Percentiles rank a stretch among this genome's conserved stretches.
phyloP scores from a whole-genome alignment of 2,888 invertebrate species.

The Rhogogaster chlorosoma region DNA sequence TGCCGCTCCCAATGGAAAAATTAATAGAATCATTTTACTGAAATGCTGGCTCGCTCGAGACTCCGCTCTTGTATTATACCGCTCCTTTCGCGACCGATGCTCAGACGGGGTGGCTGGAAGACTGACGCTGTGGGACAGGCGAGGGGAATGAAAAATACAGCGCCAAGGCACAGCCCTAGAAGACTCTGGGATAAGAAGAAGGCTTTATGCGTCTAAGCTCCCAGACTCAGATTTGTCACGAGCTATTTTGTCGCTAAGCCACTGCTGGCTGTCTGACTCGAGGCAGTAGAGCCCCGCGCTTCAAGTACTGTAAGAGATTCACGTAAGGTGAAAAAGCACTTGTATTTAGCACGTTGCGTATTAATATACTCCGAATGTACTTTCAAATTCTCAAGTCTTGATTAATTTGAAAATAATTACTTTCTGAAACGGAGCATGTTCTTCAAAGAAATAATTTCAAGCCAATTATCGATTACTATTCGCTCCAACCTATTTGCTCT shows the following conservation, averaged over 20 bases:
- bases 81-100: constrained; percentile 51
- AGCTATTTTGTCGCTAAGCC: constrained; percentile 54
- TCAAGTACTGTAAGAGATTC: background rate
- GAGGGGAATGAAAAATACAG: constrained; percentile 66
- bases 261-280: constrained; percentile 27
- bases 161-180: constrained; percentile 55
- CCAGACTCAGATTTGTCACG: constrained; percentile 69
- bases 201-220: constrained; percentile 67
- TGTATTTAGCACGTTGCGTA: background rate
- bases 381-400: background rate
- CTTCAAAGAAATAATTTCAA: background rate
- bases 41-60: constrained; percentile 62
- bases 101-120: constrained; percentile 55
- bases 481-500: background rate
- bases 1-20: constrained; percentile 75
- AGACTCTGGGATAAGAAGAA: constrained; percentile 64
- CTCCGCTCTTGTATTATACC: constrained; percentile 31
- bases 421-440: background rate
- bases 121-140: constrained; percentile 50
- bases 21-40: constrained; percentile 76
- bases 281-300: background rate
- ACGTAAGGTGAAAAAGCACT: background rate
- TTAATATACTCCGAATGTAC: background rate
- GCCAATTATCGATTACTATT: background rate
- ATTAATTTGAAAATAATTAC: background rate